A percentile compares a stretch with the other conserved stretches of the same genome.
Conservation (phyloP, 1,140 invertebrate genomes). For the Centruroides vittatus region DNA sequence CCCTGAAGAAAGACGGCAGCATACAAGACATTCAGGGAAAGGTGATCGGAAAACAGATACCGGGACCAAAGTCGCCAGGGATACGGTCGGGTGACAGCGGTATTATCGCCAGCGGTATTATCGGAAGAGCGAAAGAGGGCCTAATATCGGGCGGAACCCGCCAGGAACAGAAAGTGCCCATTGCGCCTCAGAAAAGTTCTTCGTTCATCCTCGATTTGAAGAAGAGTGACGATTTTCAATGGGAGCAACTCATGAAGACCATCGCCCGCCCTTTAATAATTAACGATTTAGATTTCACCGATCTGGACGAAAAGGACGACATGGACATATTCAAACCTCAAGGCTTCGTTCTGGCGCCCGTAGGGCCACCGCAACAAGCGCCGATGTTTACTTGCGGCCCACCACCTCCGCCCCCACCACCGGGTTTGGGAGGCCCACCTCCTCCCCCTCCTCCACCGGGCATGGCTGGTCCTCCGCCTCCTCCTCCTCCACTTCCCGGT, state of each 20-base stretch:
- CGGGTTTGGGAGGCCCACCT: constrained; percentile 17
- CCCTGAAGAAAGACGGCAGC: too few relatives aligned
- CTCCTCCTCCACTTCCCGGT: constrained; percentile 1
- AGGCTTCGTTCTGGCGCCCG: constrained; percentile 22
- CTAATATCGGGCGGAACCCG: constrained; percentile 15
- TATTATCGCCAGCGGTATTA: constrained; percentile 75
- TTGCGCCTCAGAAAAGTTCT: background rate
- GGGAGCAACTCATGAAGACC: constrained; percentile 76
- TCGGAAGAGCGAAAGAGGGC: constrained; percentile 85
- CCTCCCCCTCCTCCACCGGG: constrained; percentile 10
- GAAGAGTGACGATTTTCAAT: constrained; percentile 49
- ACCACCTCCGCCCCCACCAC: constrained; percentile 30
- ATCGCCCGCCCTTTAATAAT: constrained; percentile 69
- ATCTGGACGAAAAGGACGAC: constrained; percentile 61
- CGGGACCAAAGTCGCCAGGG: too few relatives aligned
- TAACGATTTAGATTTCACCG: constrained; percentile 93
- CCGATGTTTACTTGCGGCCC: constrained; percentile 1
- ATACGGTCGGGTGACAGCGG: background rate
- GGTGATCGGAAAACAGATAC: too few relatives aligned
- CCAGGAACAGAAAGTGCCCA: background rate
- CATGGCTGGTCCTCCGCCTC: constrained; percentile 1
- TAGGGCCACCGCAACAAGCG: constrained; percentile 1
- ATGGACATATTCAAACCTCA: constrained; percentile 18
- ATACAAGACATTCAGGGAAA: too few relatives aligned
- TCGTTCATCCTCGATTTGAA: background rate